Evolutionary conservation across 2,888 invertebrate genomes (phyloP), one percentile per base, ranked within the genome.

Genomic region (Oxytorus armatus): DNA sequence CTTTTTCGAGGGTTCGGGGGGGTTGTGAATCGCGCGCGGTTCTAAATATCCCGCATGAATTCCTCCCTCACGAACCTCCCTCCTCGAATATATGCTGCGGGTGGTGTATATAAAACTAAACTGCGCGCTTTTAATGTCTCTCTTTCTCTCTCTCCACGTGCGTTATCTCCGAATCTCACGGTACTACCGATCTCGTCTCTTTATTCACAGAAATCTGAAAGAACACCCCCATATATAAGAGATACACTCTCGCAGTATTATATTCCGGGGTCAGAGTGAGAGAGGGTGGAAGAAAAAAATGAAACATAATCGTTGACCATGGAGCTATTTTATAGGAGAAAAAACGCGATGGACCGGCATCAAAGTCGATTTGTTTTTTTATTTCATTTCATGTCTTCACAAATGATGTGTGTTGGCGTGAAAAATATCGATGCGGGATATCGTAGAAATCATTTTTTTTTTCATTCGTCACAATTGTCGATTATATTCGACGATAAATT

Each of bases 11-110:
- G 68, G 68, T 42, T 42, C 42, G 55, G 44, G 73, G 80, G 77
- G 81, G 42, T n/a, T n/a, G n/a, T 53, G 74, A 81, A 81, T 77
- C 77, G 74, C 77, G 77, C 53, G 80, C 74, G 81, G 77, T 81
- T n/a, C 74, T 81, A 74, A 74, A 81, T 81, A 81, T 81, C 81
- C 81, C 81, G 81, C 81, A 81, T 81, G 81, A 81, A 69, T 77
- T 81, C 77, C 63, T 80, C 79, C 81, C 81, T 77, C 81, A 81
- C 77, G 81, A 81, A 69, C 74, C 77, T 73, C 63, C 77, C 79
- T 76, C 49, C 2, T 53, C 47, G 49, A 61, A 51, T 57, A n/a
- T n/a, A 77, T 80, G 73, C 82, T 82, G 82, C 82, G 82, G 82
- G 82, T 70, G 82, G 77, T n/a, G 23, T 36, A 59, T 36, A 42